Evolutionary conservation across 2,113 vertebrate species (phyloP).

Genomic region (Orycteropus afer): DNA sequence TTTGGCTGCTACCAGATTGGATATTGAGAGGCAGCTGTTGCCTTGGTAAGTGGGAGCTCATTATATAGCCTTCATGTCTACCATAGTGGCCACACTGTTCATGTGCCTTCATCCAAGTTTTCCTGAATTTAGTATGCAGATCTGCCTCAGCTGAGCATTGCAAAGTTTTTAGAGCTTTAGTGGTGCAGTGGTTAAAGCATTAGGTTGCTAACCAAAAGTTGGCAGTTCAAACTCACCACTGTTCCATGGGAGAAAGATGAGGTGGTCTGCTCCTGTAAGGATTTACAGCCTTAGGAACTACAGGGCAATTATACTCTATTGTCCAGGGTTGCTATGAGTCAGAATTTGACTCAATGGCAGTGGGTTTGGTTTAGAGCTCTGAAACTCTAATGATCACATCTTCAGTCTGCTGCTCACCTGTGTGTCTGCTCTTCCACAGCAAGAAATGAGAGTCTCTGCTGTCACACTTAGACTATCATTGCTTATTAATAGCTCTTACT

Average conservation of each 20-base stretch:
- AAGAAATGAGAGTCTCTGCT: conserved; percentile 15
- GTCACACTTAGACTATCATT: not conserved
- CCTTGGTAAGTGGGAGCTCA: not conserved
- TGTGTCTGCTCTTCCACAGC: not conserved
- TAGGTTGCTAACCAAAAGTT: too few relatives aligned
- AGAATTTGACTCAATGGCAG: too few relatives aligned
- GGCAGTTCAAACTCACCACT: too few relatives aligned
- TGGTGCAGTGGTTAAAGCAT: too few relatives aligned
- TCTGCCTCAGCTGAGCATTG: not conserved
- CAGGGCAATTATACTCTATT: too few relatives aligned
- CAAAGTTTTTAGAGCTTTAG: conserved; percentile 1
- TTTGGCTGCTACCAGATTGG: not conserved
- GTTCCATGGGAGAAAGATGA: too few relatives aligned
- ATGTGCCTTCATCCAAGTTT: not conserved
- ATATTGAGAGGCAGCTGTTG: not conserved
- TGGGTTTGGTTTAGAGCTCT: too few relatives aligned
- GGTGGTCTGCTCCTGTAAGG: too few relatives aligned
- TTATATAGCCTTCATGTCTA: not conserved
- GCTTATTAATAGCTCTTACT: not conserved
- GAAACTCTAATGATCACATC: not conserved
- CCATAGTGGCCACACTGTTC: not conserved
- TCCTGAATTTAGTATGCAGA: not conserved
- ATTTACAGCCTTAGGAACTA: too few relatives aligned
- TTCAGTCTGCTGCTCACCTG: not conserved
- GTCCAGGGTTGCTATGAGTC: too few relatives aligned